Base-by-base conservation (phyloP, 2,888 invertebrate genomes). In the Drosophila dives region DNA sequence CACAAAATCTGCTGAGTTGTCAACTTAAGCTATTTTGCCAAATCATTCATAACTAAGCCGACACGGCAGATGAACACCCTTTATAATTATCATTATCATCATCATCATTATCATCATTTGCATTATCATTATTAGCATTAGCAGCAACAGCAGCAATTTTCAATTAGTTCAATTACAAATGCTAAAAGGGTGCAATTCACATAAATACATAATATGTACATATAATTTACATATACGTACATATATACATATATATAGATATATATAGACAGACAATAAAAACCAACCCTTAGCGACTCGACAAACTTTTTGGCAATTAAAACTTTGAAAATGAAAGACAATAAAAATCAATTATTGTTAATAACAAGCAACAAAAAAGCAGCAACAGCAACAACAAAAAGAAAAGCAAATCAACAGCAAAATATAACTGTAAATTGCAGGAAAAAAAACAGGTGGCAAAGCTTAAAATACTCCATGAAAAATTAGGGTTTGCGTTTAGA, bases 321-420 rank as follows among this genome's bases (percentile, higher is more conserved):
- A 86, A 82, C 78, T 84, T 86, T 65, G 58, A 33, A 78, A 80
- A 77, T 74, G 64, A 67, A 77, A 76, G 81, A 86, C 89, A 86
- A 88, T 90, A 81, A 83, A 85, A 81, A 90, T 90, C 90, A 90
- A 90, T 86, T 90, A 89, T 87, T 87, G 75, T 81, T 79, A 79
- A 87, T 81, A 77, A 75, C 42, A 61, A 66, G 64, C 29, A 29
- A 64, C 61, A 26, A 10, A 26, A 49, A 26, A 20, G 32, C 54
- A n/a, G 33, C 45, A 7, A 7, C 7, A 7, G 20, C 45, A 45
- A 20, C 20, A 12, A 20, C 20, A 38, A 26, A 26, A 40, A 26
- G 12, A 53, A 48, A 20, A 11, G 26, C 17, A 42, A 20, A 12
- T 10, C 38, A 8, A 15, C 26, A 17, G 6, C 17, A 29, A 29